Evolutionary conservation across 1,140 invertebrate genomes (phyloP).

Genomic region (Drosophila bocqueti): DNA sequence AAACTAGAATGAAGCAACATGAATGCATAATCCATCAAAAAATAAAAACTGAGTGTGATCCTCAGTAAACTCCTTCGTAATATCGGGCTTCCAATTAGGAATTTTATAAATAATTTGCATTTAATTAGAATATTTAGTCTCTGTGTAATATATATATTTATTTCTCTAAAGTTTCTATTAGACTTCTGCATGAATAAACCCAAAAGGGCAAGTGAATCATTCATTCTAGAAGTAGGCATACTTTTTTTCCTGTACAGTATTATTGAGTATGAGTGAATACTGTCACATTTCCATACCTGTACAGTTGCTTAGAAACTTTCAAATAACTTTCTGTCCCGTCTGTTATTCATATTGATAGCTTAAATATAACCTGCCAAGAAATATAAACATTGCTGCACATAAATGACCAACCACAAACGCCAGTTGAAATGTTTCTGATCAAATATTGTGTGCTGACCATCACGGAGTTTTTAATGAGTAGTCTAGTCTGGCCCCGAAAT

Average conservation of each 20-base stretch:
- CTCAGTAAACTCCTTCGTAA: too few relatives aligned
- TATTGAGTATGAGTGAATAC: too few relatives aligned
- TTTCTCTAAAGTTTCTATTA: neutral
- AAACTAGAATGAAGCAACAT: neutral
- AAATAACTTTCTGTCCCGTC: neutral
- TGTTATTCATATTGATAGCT: neutral
- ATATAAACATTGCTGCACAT: neutral
- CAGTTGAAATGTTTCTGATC: slow-evolving; percentile 7
- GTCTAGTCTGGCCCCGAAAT: neutral
- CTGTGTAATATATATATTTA: neutral
- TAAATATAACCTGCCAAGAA: neutral
- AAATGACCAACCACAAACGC: slow-evolving; percentile 14
- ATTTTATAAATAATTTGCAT: neutral
- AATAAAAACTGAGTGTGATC: too few relatives aligned
- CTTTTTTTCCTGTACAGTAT: too few relatives aligned
- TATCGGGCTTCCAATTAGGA: neutral
- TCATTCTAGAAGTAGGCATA: too few relatives aligned
- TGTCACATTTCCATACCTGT: too few relatives aligned
- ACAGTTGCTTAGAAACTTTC: neutral
- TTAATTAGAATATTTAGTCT: neutral
- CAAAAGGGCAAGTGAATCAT: too few relatives aligned
- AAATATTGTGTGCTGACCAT: slow-evolving; percentile 8
- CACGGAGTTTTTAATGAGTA: neutral
- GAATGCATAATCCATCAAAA: neutral
- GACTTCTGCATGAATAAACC: too few relatives aligned